These are phyloP conservation scores for Polyommatus icarus DNA, from an alignment of 2,888 invertebrate species.

Conservation along the genomic window DNA sequence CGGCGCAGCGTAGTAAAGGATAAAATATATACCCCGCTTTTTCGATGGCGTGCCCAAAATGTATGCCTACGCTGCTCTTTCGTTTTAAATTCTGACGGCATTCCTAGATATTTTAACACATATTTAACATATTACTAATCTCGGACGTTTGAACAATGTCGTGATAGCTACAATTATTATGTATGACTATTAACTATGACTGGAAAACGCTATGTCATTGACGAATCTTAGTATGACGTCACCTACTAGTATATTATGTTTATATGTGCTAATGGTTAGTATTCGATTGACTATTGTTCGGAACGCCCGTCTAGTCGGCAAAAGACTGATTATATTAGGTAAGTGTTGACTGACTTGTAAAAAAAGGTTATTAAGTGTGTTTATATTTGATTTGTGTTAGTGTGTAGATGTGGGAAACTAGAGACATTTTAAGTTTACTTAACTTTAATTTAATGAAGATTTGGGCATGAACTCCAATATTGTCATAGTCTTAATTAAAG, in stretches of 20 bases:
- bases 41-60: no score
- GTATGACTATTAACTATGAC: neutral
- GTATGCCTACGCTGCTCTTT: no score
- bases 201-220: neutral
- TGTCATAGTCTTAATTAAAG: no score
- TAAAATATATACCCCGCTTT: no score
- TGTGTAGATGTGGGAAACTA: no score
- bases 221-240: neutral
- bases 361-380: no score
- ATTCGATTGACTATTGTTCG: neutral
- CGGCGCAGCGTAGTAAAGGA: no score
- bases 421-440: no score
- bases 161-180: neutral
- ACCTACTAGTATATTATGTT: neutral
- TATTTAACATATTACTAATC: neutral
- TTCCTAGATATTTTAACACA: no score
- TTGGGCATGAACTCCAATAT: no score
- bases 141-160: neutral
- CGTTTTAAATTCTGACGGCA: neutral
- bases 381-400: no score
- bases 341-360: neutral
- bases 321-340: constrained; percentile 16
- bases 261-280: neutral
- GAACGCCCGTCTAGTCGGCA: neutral
- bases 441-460: no score